Base-by-base conservation (phyloP, 2,113 vertebrate genomes). In the Aegotheles bennettii region DNA sequence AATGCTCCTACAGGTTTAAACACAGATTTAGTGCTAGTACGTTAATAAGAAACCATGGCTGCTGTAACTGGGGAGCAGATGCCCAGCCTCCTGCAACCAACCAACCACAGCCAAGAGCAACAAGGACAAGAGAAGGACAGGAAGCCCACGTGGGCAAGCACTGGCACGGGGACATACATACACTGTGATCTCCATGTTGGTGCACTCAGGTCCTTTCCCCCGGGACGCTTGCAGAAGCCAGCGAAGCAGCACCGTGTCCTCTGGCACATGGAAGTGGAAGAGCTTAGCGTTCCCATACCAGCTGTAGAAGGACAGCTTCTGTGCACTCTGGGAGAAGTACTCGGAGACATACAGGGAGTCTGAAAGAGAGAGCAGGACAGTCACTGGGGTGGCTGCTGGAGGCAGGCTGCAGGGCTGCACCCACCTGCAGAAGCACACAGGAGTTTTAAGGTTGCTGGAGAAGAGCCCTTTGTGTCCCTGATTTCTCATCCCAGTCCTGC, bases 201-300 rank as follows among this genome's bases (percentile, higher is more conserved):
- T 94, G 91, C 99, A 99, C 60, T 98, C 47, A 0, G 98, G 97
- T 43, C 95, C 98, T 12, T 98, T 96, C 11, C 97, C 98, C 71
- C 96, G 97, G 61, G 98, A 98, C 1, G 98, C 98, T 1, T 98
- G 98, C 57, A 99, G 98, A 6, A 99, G 95, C 99, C 99, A 99
- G 50, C 97, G 98, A 11, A 99, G 98, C 42, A 99, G 84, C 54
- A 99, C 98, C 0, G 98, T 98, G 65, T 99, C 99, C 17, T 99
- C 97, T 2, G 99, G 99, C 38, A 99, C 98, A 0, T 54, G 97
- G 97, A 99, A 99, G 92, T 96, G 98, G 97, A 99, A 99, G 85
- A 99, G 98, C 64, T 98, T 98, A 70, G 98, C 98, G 2, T 98
- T 99, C 35, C 99, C 99, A 2, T 98, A 99, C 98, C 99, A 99